These are phyloP conservation scores for Sigmodon hispidus DNA, from an alignment of 2,113 vertebrate genomes.

Conservation along the genomic window DNA sequence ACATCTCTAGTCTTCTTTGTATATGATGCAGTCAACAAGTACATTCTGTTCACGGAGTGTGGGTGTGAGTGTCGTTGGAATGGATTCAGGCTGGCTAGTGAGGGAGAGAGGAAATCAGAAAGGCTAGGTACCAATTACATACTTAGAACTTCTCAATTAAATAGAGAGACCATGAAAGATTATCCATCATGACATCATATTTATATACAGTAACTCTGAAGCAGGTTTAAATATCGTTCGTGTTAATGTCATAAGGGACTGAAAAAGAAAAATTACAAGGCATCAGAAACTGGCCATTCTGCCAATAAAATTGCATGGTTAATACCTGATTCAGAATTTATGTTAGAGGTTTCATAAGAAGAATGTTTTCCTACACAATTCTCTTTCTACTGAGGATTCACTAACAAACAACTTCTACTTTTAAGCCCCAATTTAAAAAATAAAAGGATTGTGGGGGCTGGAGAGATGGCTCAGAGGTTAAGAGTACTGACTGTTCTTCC, in stretches of 20 bases:
- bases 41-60: neutral
- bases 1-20: neutral
- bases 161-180: slow-evolving; percentile 79
- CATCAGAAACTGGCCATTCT: slow-evolving; percentile 84
- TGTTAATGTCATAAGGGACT: slow-evolving; percentile 86
- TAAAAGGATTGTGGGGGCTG: slow-evolving; percentile 87
- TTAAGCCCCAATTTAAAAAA: slow-evolving; percentile 85
- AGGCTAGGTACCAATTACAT: slow-evolving; percentile 99
- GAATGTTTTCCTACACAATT: slow-evolving; percentile 86
- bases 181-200: slow-evolving; percentile 86
- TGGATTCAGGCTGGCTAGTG: slow-evolving; percentile 99
- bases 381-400: slow-evolving; percentile 90
- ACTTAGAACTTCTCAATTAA: slow-evolving; percentile 98
- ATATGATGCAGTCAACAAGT: neutral
- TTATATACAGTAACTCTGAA: slow-evolving; percentile 90
- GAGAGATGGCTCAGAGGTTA: no score
- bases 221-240: slow-evolving; percentile 88
- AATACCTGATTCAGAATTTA: slow-evolving; percentile 84
- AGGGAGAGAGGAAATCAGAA: slow-evolving; percentile 98
- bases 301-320: slow-evolving; percentile 86
- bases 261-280: slow-evolving; percentile 77
- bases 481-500: no score
- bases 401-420: slow-evolving; percentile 87
- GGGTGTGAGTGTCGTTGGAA: slow-evolving; percentile 91
- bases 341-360: slow-evolving; percentile 88